Evolutionary conservation across 2,797 vertebrate species (phyloP), one percentile per base, ranked within the genome.

Genomic region (Fistularia commersonii): DNA sequence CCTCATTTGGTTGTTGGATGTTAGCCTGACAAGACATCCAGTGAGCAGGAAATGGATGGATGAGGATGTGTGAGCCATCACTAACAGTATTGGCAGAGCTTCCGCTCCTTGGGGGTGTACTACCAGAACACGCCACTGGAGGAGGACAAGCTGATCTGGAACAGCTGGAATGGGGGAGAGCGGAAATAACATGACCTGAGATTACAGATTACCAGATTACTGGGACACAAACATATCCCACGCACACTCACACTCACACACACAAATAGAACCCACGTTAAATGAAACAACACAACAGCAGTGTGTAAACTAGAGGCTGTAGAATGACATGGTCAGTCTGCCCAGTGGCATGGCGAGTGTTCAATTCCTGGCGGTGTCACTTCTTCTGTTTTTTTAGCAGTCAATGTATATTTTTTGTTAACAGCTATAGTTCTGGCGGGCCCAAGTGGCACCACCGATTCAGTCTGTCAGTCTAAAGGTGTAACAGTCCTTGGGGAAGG

Each of bases 291-390:
- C 66, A 73, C 54, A 66, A 66, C 67, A 76, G 71, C 58, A 64
- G 51, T 71, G 66, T 79, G 71, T 75, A 75, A 81, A 82, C 63
- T 76, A 67, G 51, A 74, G 69, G 70, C 63, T 72, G 68, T 59
- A 73, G 53, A 69, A 76, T 75, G 74, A 74, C 57, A 73, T 69
- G 70, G 51, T 78, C 43, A 40, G 53, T 77, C 69, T 62, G 64
- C 66, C 74, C 54, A 69, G 66, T 62, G 65, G 66, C 57, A 57
- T 69, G 57, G 44, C 64, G 59, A 48, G 14, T 52, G 48, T 31
- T 39, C 52, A 62, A n/a, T 50, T 64, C 38, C 93, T 94, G 81
- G 94, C 93, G 77, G 92, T 92, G 83, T 93, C 87, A 85, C 90
- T 93, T 83, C 91, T 93, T 51, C 11, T 92, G 91, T 64, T 93